Conservation (phyloP, 2,888 invertebrate genomes). For the Lymantria dispar region DNA sequence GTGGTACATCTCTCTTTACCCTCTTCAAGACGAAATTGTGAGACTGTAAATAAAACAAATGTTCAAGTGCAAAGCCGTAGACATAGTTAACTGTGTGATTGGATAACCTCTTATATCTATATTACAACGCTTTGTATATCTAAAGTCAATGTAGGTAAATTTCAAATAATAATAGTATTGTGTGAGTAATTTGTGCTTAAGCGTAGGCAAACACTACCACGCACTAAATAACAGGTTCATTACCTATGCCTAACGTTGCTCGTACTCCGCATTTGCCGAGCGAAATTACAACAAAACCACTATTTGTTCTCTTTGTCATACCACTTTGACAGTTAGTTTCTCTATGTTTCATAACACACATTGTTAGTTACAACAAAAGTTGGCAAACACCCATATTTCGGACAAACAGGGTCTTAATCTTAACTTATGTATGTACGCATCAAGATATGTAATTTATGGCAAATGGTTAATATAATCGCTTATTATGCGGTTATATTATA, state of each 20-base stretch:
- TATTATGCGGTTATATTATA: background rate
- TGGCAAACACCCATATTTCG: constrained; percentile 31
- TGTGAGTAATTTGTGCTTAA: too few relatives aligned
- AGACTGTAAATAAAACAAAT: too few relatives aligned
- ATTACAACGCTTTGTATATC: too few relatives aligned
- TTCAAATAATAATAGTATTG: too few relatives aligned
- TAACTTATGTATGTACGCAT: constrained; percentile 32
- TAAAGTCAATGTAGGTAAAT: too few relatives aligned
- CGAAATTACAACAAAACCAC: constrained; percentile 27
- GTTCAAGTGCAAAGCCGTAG: too few relatives aligned
- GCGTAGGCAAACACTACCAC: too few relatives aligned
- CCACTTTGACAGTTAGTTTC: constrained; percentile 29
- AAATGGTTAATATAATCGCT: background rate
- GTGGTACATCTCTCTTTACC: too few relatives aligned
- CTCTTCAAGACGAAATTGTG: too few relatives aligned
- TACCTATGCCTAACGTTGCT: constrained; percentile 16
- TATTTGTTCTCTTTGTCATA: constrained; percentile 31
- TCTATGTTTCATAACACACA: constrained; percentile 23
- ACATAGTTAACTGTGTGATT: too few relatives aligned
- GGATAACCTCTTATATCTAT: too few relatives aligned
- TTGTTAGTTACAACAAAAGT: constrained; percentile 40
- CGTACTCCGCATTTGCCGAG: constrained; percentile 22
- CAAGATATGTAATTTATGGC: background rate
- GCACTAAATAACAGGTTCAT: constrained; percentile 5
- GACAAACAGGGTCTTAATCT: constrained; percentile 37